Conservation (phyloP, 2,888 invertebrate species). For the Amiota communis region DNA sequence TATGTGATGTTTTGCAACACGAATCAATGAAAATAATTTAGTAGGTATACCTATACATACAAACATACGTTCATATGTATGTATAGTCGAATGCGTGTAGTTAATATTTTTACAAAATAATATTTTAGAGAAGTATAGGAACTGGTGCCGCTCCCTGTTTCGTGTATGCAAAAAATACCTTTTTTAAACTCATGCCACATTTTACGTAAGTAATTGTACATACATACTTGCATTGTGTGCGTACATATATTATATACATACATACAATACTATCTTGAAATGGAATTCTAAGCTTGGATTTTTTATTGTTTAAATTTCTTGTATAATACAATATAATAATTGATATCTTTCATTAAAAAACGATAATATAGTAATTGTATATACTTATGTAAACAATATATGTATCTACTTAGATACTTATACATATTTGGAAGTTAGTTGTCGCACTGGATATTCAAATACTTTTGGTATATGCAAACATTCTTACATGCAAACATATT, state of each 20-base stretch:
- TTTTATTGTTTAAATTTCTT: too few relatives aligned
- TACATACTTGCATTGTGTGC: slow-evolving; percentile 24
- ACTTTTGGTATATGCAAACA: too few relatives aligned
- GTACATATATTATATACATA: too few relatives aligned
- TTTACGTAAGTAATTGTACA: background rate
- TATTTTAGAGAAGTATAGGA: slow-evolving; percentile 43
- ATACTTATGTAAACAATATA: background rate
- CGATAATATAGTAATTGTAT: too few relatives aligned
- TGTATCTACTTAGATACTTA: slow-evolving; percentile 22
- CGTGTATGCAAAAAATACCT: slow-evolving; percentile 42
- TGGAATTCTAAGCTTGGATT: too few relatives aligned
- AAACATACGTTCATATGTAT: slow-evolving; percentile 31
- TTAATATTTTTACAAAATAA: slow-evolving; percentile 59
- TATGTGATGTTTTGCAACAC: slow-evolving; percentile 59
- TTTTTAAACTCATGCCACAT: slow-evolving; percentile 44
- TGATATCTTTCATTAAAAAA: too few relatives aligned
- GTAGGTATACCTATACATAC: background rate
- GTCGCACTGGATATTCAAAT: too few relatives aligned
- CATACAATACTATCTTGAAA: too few relatives aligned
- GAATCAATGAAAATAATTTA: slow-evolving; percentile 2
- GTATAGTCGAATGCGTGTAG: slow-evolving; percentile 41
- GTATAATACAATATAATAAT: too few relatives aligned
- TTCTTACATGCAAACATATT: too few relatives aligned
- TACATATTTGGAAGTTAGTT: slow-evolving; percentile 18
- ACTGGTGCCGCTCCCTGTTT: slow-evolving; percentile 64